phyloP scores from a whole-genome alignment of 1,140 invertebrate genomes.

The Pteromalus puparum region DNA sequence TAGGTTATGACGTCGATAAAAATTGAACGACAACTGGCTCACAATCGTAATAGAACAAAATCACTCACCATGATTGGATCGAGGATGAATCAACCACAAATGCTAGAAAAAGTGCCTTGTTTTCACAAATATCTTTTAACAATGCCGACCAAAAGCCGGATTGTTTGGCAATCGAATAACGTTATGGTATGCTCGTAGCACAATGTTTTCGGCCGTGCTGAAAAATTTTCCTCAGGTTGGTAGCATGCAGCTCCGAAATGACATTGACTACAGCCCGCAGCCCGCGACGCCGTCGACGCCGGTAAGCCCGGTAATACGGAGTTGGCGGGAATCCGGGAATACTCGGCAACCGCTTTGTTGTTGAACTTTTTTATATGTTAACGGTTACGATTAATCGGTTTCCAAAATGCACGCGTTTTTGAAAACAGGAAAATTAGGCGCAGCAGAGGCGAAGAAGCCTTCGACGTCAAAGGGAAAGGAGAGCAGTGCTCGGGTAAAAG shows the following conservation, averaged over 20 bases:
- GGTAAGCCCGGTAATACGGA: background rate
- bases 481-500: slow-evolving; percentile 66
- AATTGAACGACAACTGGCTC: background rate
- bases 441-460: slow-evolving; percentile 73
- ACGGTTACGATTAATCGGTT: slow-evolving; percentile 12
- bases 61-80: slow-evolving; percentile 34
- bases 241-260: background rate
- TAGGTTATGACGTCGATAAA: slow-evolving; percentile 34
- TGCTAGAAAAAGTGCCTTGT: background rate
- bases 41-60: background rate
- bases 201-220: background rate
- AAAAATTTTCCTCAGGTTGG: background rate
- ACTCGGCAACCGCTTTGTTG: too few species aligned
- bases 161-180: background rate
- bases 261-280: background rate
- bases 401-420: slow-evolving; percentile 89
- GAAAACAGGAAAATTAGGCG: slow-evolving; percentile 86
- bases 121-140: slow-evolving; percentile 2
- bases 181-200: background rate
- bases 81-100: background rate
- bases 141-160: slow-evolving; percentile 28
- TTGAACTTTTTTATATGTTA: background rate
- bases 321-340: slow-evolving; percentile 20
- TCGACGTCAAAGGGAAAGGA: slow-evolving; percentile 74
- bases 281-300: too few species aligned